A percentile compares a stretch with the other conserved stretches of the same genome.
Conservation (phyloP, 2,888 invertebrate species). For the Euplexia lucipara region DNA sequence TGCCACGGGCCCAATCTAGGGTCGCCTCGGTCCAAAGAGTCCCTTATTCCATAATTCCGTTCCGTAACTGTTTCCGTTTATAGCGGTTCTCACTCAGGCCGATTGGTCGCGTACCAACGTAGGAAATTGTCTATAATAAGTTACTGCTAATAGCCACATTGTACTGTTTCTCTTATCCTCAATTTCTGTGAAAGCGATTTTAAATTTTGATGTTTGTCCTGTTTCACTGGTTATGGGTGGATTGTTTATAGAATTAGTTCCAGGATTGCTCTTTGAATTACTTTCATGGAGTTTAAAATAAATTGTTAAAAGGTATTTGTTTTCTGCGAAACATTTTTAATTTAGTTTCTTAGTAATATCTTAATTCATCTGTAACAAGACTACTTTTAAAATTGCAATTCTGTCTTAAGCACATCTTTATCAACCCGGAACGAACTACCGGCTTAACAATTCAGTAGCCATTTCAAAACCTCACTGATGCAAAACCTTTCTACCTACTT, state of each 20-base stretch:
- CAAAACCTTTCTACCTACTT: slow-evolving; percentile 67
- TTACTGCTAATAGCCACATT: slow-evolving; percentile 80
- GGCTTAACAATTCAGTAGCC: slow-evolving; percentile 43
- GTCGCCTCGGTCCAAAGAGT: slow-evolving; percentile 64
- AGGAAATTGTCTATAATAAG: slow-evolving; percentile 85
- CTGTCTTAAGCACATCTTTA: slow-evolving; percentile 6
- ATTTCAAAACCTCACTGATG: slow-evolving; percentile 68
- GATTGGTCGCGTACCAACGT: slow-evolving; percentile 83
- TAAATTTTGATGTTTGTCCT: slow-evolving; percentile 77
- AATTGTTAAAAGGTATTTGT: slow-evolving; percentile 24
- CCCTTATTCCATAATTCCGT: slow-evolving; percentile 76
- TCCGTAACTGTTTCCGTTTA: slow-evolving; percentile 83
- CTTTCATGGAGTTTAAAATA: slow-evolving; percentile 31
- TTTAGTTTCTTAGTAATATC: not conserved
- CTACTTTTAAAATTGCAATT: not conserved
- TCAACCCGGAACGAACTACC: slow-evolving; percentile 18
- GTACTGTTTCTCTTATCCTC: slow-evolving; percentile 77
- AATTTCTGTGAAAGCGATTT: slow-evolving; percentile 76
- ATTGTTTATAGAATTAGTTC: slow-evolving; percentile 58
- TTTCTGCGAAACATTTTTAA: not conserved
- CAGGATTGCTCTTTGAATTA: slow-evolving; percentile 56
- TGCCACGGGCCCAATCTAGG: slow-evolving; percentile 62
- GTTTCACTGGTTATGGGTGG: slow-evolving; percentile 61
- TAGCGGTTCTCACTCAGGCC: slow-evolving; percentile 84
- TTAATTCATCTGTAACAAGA: slow-evolving; percentile 4